Percentiles rank a stretch among this genome's conserved stretches.
phyloP scores from a whole-genome alignment of 2,888 invertebrate genomes.

The Diplazon laetatorius region DNA sequence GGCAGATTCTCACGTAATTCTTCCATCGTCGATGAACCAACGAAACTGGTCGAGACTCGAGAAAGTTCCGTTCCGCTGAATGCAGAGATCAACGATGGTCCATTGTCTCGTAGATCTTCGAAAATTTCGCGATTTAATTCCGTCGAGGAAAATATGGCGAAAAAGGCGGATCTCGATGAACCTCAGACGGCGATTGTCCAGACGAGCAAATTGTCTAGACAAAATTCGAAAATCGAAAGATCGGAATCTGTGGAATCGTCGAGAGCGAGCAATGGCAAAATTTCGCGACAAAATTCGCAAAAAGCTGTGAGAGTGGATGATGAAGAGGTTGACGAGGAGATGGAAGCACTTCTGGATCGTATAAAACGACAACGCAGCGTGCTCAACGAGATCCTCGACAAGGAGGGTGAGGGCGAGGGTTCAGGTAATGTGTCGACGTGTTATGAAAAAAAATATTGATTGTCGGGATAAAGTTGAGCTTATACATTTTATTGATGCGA shows the following conservation, averaged over 20 bases:
- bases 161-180: constrained; percentile 45
- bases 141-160: constrained; percentile 47
- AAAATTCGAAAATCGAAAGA: constrained; percentile 66
- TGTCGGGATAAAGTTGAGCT: neutral
- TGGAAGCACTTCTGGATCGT: constrained; percentile 86
- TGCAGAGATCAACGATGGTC: constrained; percentile 61
- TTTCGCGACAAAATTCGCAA: constrained; percentile 68
- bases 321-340: constrained; percentile 85
- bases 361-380: constrained; percentile 88
- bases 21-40: constrained; percentile 47
- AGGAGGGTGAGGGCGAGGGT: constrained; percentile 81
- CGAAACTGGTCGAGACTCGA: constrained; percentile 17
- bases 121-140: constrained; percentile 62
- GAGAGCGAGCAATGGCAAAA: constrained; percentile 39
- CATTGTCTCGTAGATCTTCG: constrained; percentile 66
- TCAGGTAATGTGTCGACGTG: constrained; percentile 68
- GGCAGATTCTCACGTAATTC: constrained; percentile 56
- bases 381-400: constrained; percentile 87
- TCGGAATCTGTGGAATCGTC: constrained; percentile 67
- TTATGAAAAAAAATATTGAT: constrained; percentile 7
- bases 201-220: constrained; percentile 59
- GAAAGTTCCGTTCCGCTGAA: constrained; percentile 36
- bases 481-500: neutral
- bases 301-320: constrained; percentile 81
- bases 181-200: constrained; percentile 49